Percentiles rank a stretch among this genome's conserved stretches.
phyloP scores from a whole-genome alignment of 1,140 invertebrate species.

The Hirudo medicinalis region DNA sequence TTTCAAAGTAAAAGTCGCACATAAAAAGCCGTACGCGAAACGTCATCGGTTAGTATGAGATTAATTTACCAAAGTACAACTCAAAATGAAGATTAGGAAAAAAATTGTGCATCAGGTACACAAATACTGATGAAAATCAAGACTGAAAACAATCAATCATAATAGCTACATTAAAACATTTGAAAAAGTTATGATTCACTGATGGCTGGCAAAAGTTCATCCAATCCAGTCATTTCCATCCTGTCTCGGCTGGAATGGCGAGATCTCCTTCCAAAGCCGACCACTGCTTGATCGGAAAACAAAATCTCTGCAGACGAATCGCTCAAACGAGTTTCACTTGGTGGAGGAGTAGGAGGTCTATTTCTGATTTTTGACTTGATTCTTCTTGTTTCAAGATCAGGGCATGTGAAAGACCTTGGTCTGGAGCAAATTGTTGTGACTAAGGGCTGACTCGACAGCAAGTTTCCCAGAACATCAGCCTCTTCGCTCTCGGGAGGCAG shows the following conservation, averaged over 20 bases:
- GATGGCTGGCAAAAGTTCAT: conserved; percentile 6
- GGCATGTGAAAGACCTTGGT: not conserved
- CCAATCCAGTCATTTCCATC: not conserved
- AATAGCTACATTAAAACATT: not conserved
- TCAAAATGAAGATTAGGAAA: not conserved
- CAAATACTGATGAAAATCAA: conserved; percentile 6
- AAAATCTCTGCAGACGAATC: not conserved
- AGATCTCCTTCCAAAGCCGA: not conserved
- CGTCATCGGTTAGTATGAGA: too few species aligned
- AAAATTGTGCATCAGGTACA: not conserved
- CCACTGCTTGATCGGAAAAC: not conserved
- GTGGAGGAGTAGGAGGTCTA: conserved; percentile 3
- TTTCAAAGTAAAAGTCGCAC: too few species aligned
- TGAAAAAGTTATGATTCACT: conserved; percentile 2
- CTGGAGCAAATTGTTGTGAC: not conserved
- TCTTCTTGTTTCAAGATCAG: conserved; percentile 6
- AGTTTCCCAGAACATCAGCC: not conserved
- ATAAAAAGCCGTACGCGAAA: too few species aligned
- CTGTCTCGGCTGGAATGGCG: conserved; percentile 10
- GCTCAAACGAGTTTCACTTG: not conserved
- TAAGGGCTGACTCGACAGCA: not conserved
- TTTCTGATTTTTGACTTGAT: conserved; percentile 9
- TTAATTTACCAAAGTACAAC: too few species aligned
- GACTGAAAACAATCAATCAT: not conserved
- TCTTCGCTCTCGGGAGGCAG: conserved; percentile 3